Percentiles rank a stretch among this genome's conserved stretches.
Conservation (phyloP, 1,140 invertebrate species). For the Ruditapes philippinarum region DNA sequence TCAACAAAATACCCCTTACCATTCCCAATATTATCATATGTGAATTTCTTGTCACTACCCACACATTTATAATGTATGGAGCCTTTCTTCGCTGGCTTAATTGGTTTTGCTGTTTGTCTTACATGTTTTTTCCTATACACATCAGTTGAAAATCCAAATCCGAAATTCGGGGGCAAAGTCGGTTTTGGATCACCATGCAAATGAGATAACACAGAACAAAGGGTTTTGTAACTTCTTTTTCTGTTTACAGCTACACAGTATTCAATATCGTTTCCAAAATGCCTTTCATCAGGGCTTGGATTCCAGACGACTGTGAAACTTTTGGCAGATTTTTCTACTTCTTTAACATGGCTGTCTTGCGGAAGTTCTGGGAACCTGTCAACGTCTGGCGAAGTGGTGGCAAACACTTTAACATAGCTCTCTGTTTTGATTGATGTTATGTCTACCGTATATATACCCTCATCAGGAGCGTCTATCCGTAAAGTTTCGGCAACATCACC, state of each 20-base stretch:
- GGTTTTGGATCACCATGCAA: conserved; percentile 74
- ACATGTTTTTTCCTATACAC: conserved; percentile 65
- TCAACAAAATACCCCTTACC: conserved; percentile 84
- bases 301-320: conserved; percentile 57
- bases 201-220: conserved; percentile 79
- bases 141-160: conserved; percentile 81
- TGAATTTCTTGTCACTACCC: conserved; percentile 79
- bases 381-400: conserved; percentile 36
- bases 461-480: conserved; percentile 32
- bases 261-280: conserved; percentile 71
- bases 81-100: conserved; percentile 65
- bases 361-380: conserved; percentile 54
- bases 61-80: conserved; percentile 80
- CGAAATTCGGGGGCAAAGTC: conserved; percentile 67
- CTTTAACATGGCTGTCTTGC: conserved; percentile 34
- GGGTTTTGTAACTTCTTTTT: conserved; percentile 76
- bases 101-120: conserved; percentile 67
- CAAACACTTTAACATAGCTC: conserved; percentile 54
- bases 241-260: conserved; percentile 83
- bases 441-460: conserved; percentile 57
- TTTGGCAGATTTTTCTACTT: conserved; percentile 30
- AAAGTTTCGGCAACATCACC: conserved; percentile 60
- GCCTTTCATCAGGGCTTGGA: conserved; percentile 53
- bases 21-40: conserved; percentile 73
- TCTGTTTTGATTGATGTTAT: conserved; percentile 55